These are phyloP conservation scores for Steromphala cineraria DNA, from an alignment of 2,888 invertebrate species.

Conservation along the genomic window DNA sequence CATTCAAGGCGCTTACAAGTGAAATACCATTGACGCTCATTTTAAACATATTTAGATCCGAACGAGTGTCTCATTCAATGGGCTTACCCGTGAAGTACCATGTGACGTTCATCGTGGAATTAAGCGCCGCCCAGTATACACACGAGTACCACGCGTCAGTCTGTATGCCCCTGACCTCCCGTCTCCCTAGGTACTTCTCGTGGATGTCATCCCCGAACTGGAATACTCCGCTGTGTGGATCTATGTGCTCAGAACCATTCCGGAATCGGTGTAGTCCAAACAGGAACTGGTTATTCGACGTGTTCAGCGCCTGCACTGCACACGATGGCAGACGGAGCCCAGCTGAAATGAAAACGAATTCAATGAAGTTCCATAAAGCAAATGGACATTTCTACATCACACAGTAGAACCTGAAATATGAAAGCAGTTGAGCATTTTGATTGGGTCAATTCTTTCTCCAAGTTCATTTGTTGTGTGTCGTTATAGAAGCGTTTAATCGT, in stretches of 20 bases:
- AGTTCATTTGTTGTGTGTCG: too few relatives aligned
- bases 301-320: slow-evolving; percentile 37
- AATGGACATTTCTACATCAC: too few relatives aligned
- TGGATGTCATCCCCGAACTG: background rate
- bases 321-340: slow-evolving; percentile 19
- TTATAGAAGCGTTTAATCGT: too few relatives aligned
- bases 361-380: too few relatives aligned
- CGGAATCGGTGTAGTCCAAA: slow-evolving; percentile 34
- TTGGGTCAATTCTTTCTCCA: too few relatives aligned
- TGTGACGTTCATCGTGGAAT: slow-evolving; percentile 56
- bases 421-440: too few relatives aligned
- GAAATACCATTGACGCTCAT: too few relatives aligned
- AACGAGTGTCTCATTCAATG: too few relatives aligned
- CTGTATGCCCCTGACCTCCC: slow-evolving; percentile 41
- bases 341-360: too few relatives aligned
- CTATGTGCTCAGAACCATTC: background rate
- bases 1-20: too few relatives aligned
- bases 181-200: slow-evolving; percentile 44
- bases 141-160: slow-evolving; percentile 55
- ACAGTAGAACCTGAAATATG: too few relatives aligned
- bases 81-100: slow-evolving; percentile 56
- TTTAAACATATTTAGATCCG: too few relatives aligned
- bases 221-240: slow-evolving; percentile 23
- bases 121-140: slow-evolving; percentile 49
- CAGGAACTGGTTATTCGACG: slow-evolving; percentile 43